A percentile compares a stretch with the other conserved stretches of the same genome.
phyloP scores from a whole-genome alignment of 2,113 vertebrate species.

The Sardina pilchardus region DNA sequence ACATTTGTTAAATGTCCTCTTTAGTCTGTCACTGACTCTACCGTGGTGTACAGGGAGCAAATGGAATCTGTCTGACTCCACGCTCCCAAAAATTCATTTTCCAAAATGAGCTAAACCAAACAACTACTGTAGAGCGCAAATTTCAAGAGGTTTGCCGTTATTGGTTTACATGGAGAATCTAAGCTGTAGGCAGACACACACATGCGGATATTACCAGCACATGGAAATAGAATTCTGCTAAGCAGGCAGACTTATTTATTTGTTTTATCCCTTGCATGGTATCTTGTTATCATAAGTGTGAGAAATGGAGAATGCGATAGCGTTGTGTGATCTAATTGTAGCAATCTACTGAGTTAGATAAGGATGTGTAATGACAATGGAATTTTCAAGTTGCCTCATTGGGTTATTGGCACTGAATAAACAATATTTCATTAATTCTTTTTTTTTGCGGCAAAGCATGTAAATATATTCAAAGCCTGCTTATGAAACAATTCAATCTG shows the following conservation, averaged over 20 bases:
- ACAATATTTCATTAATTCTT: background rate
- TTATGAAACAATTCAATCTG: background rate
- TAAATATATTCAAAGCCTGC: background rate
- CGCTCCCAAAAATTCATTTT: background rate
- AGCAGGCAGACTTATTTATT: background rate
- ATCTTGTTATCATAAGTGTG: background rate
- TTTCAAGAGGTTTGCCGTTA: background rate
- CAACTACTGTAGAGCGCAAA: background rate
- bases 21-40: conserved; percentile 11
- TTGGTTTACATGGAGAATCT: background rate
- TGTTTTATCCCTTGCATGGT: background rate
- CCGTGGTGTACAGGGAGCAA: background rate
- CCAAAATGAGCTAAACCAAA: background rate
- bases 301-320: background rate
- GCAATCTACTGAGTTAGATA: background rate
- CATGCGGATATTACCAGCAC: background rate
- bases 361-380: background rate
- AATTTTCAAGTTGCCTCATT: background rate
- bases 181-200: background rate
- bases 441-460: background rate
- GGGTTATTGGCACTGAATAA: background rate
- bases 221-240: background rate
- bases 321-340: background rate
- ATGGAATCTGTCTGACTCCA: background rate
- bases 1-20: conserved; percentile 8